Evolutionary conservation across 2,113 vertebrate species (phyloP).

Genomic region (Bucco capensis): DNA sequence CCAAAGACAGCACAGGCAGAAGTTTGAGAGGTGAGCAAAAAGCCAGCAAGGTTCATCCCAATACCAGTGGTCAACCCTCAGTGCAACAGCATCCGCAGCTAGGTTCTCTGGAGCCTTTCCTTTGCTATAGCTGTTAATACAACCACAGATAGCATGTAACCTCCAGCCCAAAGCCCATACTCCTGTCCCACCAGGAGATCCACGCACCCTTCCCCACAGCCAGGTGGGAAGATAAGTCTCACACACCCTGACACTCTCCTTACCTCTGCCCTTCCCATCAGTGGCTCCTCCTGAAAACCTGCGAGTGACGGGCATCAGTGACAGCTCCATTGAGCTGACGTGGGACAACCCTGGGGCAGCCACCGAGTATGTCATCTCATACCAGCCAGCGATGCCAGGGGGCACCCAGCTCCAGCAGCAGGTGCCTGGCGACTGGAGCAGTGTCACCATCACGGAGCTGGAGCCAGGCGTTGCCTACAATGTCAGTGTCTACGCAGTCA

Average conservation of each 20-base stretch:
- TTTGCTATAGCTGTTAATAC: neutral
- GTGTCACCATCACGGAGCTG: conserved; percentile 83
- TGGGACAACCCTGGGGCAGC: conserved; percentile 87
- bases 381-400: conserved; percentile 79
- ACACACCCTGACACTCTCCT: conserved; percentile 27
- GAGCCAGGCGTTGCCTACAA: conserved; percentile 92
- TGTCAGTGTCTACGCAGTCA: conserved; percentile 88
- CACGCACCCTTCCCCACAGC: neutral
- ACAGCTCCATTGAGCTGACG: conserved; percentile 84
- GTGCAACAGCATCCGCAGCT: neutral
- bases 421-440: conserved; percentile 85
- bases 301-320: conserved; percentile 81
- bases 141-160: neutral
- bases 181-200: neutral
- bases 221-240: neutral
- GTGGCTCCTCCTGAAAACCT: conserved; percentile 89
- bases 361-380: conserved; percentile 90
- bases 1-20: neutral
- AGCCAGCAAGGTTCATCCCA: neutral
- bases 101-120: neutral
- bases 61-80: neutral
- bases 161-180: neutral
- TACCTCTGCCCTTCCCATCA: conserved; percentile 66
- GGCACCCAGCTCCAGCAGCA: conserved; percentile 86
- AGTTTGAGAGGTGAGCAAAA: neutral